Conservation (phyloP, 2,888 invertebrate species). For the Epirrita christyi region DNA sequence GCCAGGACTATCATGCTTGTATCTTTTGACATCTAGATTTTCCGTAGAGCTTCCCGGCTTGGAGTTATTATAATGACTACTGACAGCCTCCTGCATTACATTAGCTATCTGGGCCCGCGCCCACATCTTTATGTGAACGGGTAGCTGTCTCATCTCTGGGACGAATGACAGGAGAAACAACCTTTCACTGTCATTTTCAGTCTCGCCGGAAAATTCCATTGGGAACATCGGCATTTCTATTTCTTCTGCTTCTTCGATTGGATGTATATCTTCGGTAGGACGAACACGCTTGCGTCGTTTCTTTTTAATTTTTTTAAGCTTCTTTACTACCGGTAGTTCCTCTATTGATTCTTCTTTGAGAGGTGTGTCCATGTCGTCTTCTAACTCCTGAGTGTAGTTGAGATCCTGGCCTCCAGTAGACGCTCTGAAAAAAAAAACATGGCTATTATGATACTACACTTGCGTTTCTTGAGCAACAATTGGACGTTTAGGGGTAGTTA, state of each 20-base stretch:
- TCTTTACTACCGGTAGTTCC: slow-evolving; percentile 27
- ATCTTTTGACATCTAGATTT: slow-evolving; percentile 50
- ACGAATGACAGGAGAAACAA: slow-evolving; percentile 73
- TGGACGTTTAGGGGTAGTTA: slow-evolving; percentile 16
- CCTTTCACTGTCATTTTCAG: slow-evolving; percentile 65
- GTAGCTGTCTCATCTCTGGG: slow-evolving; percentile 74
- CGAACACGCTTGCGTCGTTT: slow-evolving; percentile 44
- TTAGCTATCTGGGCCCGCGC: slow-evolving; percentile 74
- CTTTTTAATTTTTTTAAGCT: slow-evolving; percentile 48
- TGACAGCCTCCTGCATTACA: slow-evolving; percentile 76
- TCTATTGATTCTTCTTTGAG: slow-evolving; percentile 8
- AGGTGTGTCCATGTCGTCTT: slow-evolving; percentile 27
- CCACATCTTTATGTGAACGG: slow-evolving; percentile 77
- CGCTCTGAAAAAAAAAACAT: slow-evolving; percentile 9
- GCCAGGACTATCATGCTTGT: slow-evolving; percentile 44
- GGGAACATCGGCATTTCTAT: slow-evolving; percentile 67
- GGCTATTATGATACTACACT: background rate
- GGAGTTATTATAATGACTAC: slow-evolving; percentile 61
- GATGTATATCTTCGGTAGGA: slow-evolving; percentile 29
- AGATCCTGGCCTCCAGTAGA: slow-evolving; percentile 8
- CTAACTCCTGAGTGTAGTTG: slow-evolving; percentile 10
- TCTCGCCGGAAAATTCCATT: slow-evolving; percentile 41
- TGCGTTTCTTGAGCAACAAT: slow-evolving; percentile 2
- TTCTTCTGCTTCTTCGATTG: slow-evolving; percentile 51
- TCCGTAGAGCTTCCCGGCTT: slow-evolving; percentile 46